Percentiles rank a stretch among this genome's conserved stretches.
Evolutionary conservation across 2,797 vertebrate species (phyloP).

Genomic region (Typhlichthys subterraneus): DNA sequence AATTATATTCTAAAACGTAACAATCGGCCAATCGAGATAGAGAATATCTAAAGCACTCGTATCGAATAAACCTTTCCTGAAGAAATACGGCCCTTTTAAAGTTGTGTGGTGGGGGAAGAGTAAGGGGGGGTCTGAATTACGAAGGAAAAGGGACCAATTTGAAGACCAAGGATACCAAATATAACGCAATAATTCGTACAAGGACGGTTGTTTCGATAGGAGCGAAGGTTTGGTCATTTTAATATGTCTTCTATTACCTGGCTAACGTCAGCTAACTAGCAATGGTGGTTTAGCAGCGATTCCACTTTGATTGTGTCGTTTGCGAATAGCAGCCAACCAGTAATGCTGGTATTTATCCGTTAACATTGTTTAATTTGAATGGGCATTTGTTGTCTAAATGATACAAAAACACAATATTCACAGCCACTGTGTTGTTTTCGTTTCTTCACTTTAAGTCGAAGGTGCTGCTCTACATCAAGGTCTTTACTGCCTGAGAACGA

Average conservation of each 20-base stretch:
- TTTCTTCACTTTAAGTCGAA: slow-evolving; percentile 29
- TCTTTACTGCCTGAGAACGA: slow-evolving; percentile 70
- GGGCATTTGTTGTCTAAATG: neutral
- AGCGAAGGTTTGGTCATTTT: slow-evolving; percentile 40
- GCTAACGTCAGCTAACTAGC: slow-evolving; percentile 24
- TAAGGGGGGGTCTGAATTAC: slow-evolving; percentile 42
- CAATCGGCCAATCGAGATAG: slow-evolving; percentile 52
- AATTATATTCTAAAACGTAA: slow-evolving; percentile 4
- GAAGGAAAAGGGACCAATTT: slow-evolving; percentile 38
- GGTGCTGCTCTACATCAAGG: slow-evolving; percentile 60
- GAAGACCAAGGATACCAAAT: slow-evolving; percentile 24
- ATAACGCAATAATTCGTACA: neutral
- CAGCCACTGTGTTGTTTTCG: neutral
- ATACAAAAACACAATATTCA: neutral
- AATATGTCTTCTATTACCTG: neutral
- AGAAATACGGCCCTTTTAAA: slow-evolving; percentile 72
- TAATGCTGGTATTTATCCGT: slow-evolving; percentile 34
- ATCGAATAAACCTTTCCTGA: slow-evolving; percentile 50
- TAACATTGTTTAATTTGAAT: neutral
- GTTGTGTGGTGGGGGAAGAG: slow-evolving; percentile 70
- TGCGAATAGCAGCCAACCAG: slow-evolving; percentile 52
- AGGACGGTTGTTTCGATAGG: slow-evolving; percentile 4
- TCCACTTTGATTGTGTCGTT: slow-evolving; percentile 30
- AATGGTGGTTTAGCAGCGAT: slow-evolving; percentile 16
- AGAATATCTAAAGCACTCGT: slow-evolving; percentile 22